phyloP scores from a whole-genome alignment of 2,888 invertebrate genomes.

The Parnassius glacialis region DNA sequence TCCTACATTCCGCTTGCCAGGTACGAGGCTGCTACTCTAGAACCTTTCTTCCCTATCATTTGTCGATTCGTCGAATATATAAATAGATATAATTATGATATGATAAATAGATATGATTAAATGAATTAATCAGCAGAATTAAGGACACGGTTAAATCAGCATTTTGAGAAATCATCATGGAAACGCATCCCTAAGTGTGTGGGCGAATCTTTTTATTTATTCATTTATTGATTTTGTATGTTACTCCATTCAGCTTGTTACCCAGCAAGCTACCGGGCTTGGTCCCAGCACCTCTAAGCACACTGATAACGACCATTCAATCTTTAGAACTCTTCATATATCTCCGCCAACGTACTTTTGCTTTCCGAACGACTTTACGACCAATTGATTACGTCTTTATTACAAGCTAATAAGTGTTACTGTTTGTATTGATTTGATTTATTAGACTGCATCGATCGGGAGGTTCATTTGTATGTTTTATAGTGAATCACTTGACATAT shows the following conservation, averaged over 20 bases:
- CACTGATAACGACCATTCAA: conserved; percentile 48
- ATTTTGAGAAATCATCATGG: conserved; percentile 32
- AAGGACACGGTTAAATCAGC: no score
- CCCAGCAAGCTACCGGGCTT: conserved; percentile 66
- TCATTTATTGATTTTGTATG: conserved; percentile 61
- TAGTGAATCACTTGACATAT: conserved; percentile 65
- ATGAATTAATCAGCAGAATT: no score
- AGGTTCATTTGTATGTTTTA: conserved; percentile 48
- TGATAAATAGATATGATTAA: no score
- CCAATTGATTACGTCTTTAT: conserved; percentile 38
- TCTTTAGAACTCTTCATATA: conserved; percentile 51
- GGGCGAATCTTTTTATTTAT: conserved; percentile 63
- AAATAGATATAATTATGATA: no score
- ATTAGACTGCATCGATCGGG: conserved; percentile 27
- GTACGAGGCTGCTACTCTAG: no score
- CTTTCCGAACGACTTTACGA: conserved; percentile 14
- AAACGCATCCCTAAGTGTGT: conserved; percentile 48
- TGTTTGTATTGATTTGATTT: conserved; percentile 29
- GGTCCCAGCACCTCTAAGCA: conserved; percentile 40
- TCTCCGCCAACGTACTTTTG: conserved; percentile 31
- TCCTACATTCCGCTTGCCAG: no score
- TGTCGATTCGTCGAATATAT: no score
- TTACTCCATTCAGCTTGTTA: conserved; percentile 64
- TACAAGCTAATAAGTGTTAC: conserved; percentile 32
- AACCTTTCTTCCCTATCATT: no score